phyloP scores from a whole-genome alignment of 2,113 vertebrate species.

The Catharus fuscescens region DNA sequence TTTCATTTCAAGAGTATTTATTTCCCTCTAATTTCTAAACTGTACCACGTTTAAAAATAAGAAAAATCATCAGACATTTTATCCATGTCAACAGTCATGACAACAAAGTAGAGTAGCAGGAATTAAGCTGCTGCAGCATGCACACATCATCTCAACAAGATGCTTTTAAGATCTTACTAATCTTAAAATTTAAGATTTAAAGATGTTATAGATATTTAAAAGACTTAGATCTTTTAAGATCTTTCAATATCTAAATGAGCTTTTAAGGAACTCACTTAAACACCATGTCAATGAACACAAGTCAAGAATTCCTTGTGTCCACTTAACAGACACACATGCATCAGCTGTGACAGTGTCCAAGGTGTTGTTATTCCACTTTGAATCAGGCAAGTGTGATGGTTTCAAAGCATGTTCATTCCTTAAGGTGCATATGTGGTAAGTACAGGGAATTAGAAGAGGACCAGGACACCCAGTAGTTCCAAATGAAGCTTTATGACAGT shows the following conservation, averaged over 20 bases:
- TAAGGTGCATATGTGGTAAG: not conserved
- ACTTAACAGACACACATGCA: not conserved
- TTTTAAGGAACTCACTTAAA: not conserved
- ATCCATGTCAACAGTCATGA: not conserved
- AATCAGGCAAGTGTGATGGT: not conserved
- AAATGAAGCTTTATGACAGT: not conserved
- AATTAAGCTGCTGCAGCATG: not conserved
- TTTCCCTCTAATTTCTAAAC: constrained; percentile 31
- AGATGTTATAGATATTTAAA: no score
- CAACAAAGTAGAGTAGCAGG: not conserved
- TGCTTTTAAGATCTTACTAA: not conserved
- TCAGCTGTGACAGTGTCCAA: not conserved
- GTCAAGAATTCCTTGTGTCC: not conserved
- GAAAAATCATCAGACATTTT: not conserved
- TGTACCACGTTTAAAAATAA: not conserved
- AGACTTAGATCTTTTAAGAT: no score
- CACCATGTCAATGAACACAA: not conserved
- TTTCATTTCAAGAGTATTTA: not conserved
- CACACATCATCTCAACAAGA: not conserved
- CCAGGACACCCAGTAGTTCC: not conserved
- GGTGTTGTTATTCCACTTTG: not conserved
- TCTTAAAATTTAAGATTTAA: no score
- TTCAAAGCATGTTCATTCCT: not conserved
- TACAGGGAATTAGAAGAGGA: not conserved
- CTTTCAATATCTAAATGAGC: no score